phyloP scores from a whole-genome alignment of 1,140 invertebrate genomes.

The Bombus sylvicola region DNA sequence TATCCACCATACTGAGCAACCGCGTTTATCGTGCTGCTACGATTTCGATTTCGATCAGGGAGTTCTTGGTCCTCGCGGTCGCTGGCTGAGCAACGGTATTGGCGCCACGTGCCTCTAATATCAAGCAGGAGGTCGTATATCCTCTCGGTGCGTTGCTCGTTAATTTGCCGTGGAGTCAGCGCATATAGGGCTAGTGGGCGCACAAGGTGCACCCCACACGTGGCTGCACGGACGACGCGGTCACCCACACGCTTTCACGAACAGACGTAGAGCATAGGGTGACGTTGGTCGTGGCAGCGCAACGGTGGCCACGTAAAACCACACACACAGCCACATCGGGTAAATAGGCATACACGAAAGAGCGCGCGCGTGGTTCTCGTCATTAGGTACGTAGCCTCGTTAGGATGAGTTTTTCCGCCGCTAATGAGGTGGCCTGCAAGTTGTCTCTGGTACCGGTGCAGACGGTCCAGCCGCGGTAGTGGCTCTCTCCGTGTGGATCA shows the following conservation, averaged over 20 bases:
- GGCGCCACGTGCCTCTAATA: slow-evolving; percentile 57
- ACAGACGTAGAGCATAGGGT: neutral
- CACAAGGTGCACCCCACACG: slow-evolving; percentile 58
- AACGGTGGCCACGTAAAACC: slow-evolving; percentile 20
- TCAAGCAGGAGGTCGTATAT: slow-evolving; percentile 53
- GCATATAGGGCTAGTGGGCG: slow-evolving; percentile 50
- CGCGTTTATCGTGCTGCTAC: neutral
- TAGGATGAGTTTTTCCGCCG: slow-evolving; percentile 77
- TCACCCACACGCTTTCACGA: neutral
- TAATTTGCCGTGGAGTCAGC: slow-evolving; percentile 58
- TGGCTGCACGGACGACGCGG: slow-evolving; percentile 36
- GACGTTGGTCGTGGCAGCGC: neutral
- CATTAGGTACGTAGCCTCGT: slow-evolving; percentile 78
- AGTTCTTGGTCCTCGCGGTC: slow-evolving; percentile 7
- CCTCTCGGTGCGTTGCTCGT: slow-evolving; percentile 54
- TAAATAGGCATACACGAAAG: slow-evolving; percentile 63
- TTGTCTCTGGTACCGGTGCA: slow-evolving; percentile 55
- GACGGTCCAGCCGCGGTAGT: slow-evolving; percentile 33
- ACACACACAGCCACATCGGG: neutral
- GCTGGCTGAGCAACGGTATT: slow-evolving; percentile 35
- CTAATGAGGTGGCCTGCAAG: slow-evolving; percentile 77
- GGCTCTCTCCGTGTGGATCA: slow-evolving; percentile 19
- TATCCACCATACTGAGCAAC: neutral
- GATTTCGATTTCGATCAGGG: neutral
- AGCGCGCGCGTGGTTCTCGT: slow-evolving; percentile 69